These are phyloP conservation scores for Scleropages formosus DNA, from an alignment of 2,797 vertebrate species.

Conservation along the genomic window DNA sequence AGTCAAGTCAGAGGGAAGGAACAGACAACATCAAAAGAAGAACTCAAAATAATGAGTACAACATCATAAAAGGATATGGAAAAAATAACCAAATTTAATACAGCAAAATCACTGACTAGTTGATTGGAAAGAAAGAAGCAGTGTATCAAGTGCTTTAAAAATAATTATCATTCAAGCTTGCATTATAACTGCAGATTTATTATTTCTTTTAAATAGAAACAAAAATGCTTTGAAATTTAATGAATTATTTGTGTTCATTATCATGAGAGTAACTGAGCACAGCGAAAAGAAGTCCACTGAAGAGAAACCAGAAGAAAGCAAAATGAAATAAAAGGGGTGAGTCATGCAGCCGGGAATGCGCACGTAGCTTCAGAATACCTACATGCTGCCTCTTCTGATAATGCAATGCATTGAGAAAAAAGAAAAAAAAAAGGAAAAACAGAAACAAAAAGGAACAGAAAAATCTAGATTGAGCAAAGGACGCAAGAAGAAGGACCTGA, in stretches of 20 bases:
- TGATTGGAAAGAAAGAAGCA: slow-evolving; percentile 34
- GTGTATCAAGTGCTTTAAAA: slow-evolving; percentile 25
- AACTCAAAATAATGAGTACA: slow-evolving; percentile 20
- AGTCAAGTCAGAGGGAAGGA: slow-evolving; percentile 33
- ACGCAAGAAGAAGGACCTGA: slow-evolving; percentile 58
- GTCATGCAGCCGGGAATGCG: slow-evolving; percentile 43
- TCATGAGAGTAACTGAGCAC: slow-evolving; percentile 34
- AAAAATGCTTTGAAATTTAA: slow-evolving; percentile 12
- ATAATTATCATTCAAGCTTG: slow-evolving; percentile 38
- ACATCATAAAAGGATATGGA: slow-evolving; percentile 37
- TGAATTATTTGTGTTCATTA: slow-evolving; percentile 14
- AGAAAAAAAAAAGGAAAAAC: slow-evolving; percentile 53
- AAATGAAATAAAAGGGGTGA: slow-evolving; percentile 34
- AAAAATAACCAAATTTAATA: slow-evolving; percentile 33
- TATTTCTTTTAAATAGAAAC: slow-evolving; percentile 31
- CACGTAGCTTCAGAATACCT: slow-evolving; percentile 58
- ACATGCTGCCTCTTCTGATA: slow-evolving; percentile 73
- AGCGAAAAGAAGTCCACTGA: slow-evolving; percentile 49
- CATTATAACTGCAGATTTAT: slow-evolving; percentile 26
- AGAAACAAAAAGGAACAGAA: slow-evolving; percentile 51
- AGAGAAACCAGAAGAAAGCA: slow-evolving; percentile 5
- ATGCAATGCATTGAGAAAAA: slow-evolving; percentile 68
- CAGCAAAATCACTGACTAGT: slow-evolving; percentile 23
- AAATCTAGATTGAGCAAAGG: slow-evolving; percentile 69
- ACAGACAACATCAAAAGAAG: slow-evolving; percentile 22